Conservation (phyloP, 2,888 invertebrate species). For the Pristionchus arcanus region DNA sequence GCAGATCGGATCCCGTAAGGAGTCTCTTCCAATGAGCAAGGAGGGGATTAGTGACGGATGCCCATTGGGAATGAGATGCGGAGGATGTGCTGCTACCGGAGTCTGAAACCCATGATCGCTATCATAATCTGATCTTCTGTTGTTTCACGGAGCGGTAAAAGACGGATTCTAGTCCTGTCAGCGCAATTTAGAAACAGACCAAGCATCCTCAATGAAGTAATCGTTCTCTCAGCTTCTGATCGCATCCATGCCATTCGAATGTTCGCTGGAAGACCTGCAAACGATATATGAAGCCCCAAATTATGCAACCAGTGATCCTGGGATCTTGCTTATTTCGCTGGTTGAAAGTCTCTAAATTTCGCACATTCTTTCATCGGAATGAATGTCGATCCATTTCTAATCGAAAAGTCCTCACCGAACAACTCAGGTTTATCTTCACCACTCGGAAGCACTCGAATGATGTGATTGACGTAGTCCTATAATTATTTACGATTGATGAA, state of each 20-base stretch:
- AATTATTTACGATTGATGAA: background rate
- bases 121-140: too few species aligned
- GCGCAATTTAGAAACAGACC: slow-evolving; percentile 29
- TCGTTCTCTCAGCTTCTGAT: slow-evolving; percentile 84
- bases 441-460: slow-evolving; percentile 83
- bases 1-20: slow-evolving; percentile 44
- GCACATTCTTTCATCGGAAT: too few species aligned
- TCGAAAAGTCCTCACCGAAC: background rate
- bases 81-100: background rate
- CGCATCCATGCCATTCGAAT: slow-evolving; percentile 90
- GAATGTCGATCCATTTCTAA: too few species aligned
- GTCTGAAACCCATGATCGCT: background rate
- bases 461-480: slow-evolving; percentile 81
- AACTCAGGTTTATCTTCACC: slow-evolving; percentile 62
- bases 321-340: too few species aligned
- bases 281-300: too few species aligned
- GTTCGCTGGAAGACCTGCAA: slow-evolving; percentile 90
- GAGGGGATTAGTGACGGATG: background rate
- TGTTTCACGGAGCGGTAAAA: too few species aligned
- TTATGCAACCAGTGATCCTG: too few species aligned
- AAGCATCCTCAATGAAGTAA: slow-evolving; percentile 83
- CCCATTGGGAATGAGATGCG: slow-evolving; percentile 43
- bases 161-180: too few species aligned
- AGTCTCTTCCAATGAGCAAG: slow-evolving; percentile 55
- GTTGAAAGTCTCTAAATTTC: too few species aligned